Base-by-base conservation (phyloP, 2,888 invertebrate species). In the Hypolimnas misippus region DNA sequence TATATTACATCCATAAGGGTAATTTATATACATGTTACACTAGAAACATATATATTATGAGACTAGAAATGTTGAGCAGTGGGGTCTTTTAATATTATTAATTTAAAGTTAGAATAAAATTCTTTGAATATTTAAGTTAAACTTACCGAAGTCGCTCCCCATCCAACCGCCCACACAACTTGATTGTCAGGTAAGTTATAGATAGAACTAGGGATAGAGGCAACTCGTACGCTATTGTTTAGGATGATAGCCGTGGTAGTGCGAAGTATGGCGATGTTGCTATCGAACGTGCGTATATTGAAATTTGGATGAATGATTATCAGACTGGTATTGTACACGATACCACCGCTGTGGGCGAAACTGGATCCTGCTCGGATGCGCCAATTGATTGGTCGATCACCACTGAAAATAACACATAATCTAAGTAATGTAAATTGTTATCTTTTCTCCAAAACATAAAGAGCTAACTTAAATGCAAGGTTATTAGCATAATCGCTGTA, bases 91-190 rank as follows among this genome's bases (percentile, higher is more conserved):
- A n/a, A n/a, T n/a, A n/a, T n/a, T n/a, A n/a, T n/a, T n/a, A n/a
- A n/a, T n/a, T n/a, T n/a, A n/a, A n/a, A n/a, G n/a, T n/a, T n/a
- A n/a, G n/a, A n/a, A n/a, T n/a, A n/a, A n/a, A n/a, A n/a, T n/a
- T n/a, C n/a, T n/a, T n/a, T n/a, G n/a, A n/a, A n/a, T n/a, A n/a
- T n/a, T 8, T 35, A 8, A 35, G 12, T 12, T 3, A 8, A 35
- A 78, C 82, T 79, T 71, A 85, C 84, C 2, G 62, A 62, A 31
- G 70, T 75, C n/a, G 65, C 25, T 0, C 86, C 87, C 85, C 84
- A 87, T 68, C 86, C 85, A 25, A 76, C 70, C 29, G 83, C 81
- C 79, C 78, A 83, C 0, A 84, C 79, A 1, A 71, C 67, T 55
- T 77, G 73, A 62, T 81, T 77, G 62, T 83, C 83, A 10, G 60